Base-by-base conservation (phyloP, 1,140 invertebrate genomes). In the Drosophila paulistorum region DNA sequence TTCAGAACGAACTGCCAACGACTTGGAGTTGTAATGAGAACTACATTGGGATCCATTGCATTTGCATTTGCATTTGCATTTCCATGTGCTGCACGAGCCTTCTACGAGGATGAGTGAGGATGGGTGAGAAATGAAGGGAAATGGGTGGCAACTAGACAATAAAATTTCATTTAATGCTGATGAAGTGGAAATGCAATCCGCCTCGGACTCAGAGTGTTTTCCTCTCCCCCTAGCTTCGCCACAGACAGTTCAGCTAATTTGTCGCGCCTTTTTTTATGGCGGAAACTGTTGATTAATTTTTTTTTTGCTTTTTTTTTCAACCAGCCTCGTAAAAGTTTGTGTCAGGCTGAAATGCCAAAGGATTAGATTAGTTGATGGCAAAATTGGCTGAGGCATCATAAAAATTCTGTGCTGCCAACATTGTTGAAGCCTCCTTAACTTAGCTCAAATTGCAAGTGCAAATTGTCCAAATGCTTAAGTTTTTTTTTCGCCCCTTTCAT, bases 181-280 rank as follows among this genome's bases (percentile, higher is more conserved):
- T 84, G 77, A 85, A 85, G 70, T 85, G 69, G 70, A 85, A 84
- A 83, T 80, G 73, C 81, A 75, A 69, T 61, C 42, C 61, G 33
- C 41, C 30, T 30, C 30, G 30, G 30, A 30, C 30, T 30, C 6
- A 3, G 30, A 30, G 30, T 39, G 37, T 11, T 39, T 13, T 11
- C 37, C 37, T 3, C 11, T 13, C 0, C 37, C 11, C 10, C 1
- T 0, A 0, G 17, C 17, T 17, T 17, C 17, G 17, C 17, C 17
- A 0, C 39, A n/a, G 1, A 3, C 35, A 37, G 37, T 37, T 2
- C 60, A 42, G 33, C 67, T 39, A 68, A 77, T 83, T 74, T 74
- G 61, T 68, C 41, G 65, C 48, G 37, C 41, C 67, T 63, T 45
- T 65, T 84, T 83, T 81, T 75, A 81, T 85, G 67, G 48, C 67